phyloP scores from a whole-genome alignment of 1,140 invertebrate species.

The Zaprionus taronus region DNA sequence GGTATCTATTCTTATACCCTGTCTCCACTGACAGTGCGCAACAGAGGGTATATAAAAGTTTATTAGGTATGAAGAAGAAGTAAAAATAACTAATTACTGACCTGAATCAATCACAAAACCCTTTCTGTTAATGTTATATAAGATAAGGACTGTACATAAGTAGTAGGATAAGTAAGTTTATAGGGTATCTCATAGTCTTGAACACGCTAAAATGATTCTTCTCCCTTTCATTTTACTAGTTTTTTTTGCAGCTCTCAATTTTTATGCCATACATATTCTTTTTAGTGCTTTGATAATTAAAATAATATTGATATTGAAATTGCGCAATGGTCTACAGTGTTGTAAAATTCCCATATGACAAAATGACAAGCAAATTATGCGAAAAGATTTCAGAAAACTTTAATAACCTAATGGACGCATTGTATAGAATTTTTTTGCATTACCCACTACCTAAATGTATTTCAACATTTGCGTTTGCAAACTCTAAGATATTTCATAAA shows the following conservation, averaged over 20 bases:
- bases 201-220: too few relatives aligned
- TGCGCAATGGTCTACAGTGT: background rate
- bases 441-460: background rate
- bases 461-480: background rate
- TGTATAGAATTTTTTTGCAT: background rate
- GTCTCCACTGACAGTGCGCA: background rate
- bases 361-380: background rate
- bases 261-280: constrained; percentile 36
- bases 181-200: too few relatives aligned
- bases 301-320: constrained; percentile 6
- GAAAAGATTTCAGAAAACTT: background rate
- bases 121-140: too few relatives aligned
- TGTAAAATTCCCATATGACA: background rate
- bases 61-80: too few relatives aligned
- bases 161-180: too few relatives aligned
- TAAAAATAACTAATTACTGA: too few relatives aligned
- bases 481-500: background rate
- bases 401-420: background rate
- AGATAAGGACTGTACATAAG: too few relatives aligned
- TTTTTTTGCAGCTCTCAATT: constrained; percentile 33
- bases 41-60: too few relatives aligned
- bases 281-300: constrained; percentile 39
- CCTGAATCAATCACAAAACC: too few relatives aligned
- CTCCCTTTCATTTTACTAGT: background rate
- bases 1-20: background rate